Evolutionary conservation across 2,888 invertebrate genomes (phyloP), one percentile per base, ranked within the genome.

Genomic region (Zygothrica quintamaculata): DNA sequence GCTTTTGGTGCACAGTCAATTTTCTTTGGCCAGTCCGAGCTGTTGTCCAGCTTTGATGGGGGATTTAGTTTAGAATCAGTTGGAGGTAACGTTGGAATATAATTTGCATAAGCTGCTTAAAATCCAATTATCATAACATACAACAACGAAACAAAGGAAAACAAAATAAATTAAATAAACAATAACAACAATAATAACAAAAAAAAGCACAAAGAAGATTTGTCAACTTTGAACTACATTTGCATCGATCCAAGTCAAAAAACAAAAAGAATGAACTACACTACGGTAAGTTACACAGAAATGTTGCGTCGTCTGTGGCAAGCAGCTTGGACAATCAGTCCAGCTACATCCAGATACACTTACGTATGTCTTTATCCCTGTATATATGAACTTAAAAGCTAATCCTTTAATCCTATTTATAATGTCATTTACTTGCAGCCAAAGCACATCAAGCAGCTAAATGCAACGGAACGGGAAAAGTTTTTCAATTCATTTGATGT

Each of bases 401-500:
- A 57, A 62, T 61, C 46, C 40, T n/a, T 12, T 3, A 6, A 13
- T 15, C 16, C 22, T 6, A 25, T 31, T 18, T n/a, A 8, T 15
- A 13, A 29, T 25, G 1, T 37, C n/a, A 51, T 5, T 8, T 8
- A 26, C 36, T 15, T 18, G 25, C 43, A 81, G 77, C 47, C 58
- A 5, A 77, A 72, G 9, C 55, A 68, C 36, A 48, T 88, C 3
- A 84, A 77, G 44, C 18, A 74, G 3, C 44, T 90, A n/a, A 74
- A 60, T 8, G 50, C 62, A 3, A 65, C 69, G 9, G 89, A 91
- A 59, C 84, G 89, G 13, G 66, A 74, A 47, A 47, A 73, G 8
- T 92, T 92, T 67, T 55, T 93, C 1, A 76, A 92, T 58, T 92
- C 92, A 1, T 92, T 93, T 60, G 93, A 94, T 77, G 91, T 91